These are phyloP conservation scores for Agrypnus murinus DNA, from an alignment of 2,888 invertebrate species.

Conservation along the genomic window DNA sequence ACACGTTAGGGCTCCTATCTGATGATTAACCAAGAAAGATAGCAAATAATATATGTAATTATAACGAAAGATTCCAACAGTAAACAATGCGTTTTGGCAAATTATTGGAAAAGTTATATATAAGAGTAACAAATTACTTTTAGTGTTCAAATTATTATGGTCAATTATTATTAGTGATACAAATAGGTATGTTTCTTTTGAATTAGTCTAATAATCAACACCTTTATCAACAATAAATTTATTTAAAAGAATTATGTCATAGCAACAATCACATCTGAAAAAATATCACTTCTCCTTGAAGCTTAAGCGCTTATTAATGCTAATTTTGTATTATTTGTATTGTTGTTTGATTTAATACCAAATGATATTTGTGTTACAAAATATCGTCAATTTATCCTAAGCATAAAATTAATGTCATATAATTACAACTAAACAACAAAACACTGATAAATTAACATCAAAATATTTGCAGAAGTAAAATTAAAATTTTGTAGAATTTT, in stretches of 20 bases:
- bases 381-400: background rate
- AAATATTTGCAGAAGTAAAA: background rate
- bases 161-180: no score
- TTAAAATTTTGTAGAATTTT: background rate
- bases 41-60: no score
- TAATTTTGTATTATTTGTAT: constrained; percentile 8
- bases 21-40: no score
- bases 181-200: no score
- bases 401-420: background rate
- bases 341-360: constrained; percentile 2
- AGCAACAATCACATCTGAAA: constrained; percentile 26
- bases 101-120: no score
- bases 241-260: constrained; percentile 10
- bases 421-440: constrained; percentile 17
- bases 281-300: constrained; percentile 24
- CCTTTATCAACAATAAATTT: background rate
- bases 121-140: no score
- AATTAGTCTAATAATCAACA: no score
- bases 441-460: constrained; percentile 1
- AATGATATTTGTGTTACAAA: constrained; percentile 1
- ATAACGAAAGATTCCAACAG: no score
- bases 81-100: no score
- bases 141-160: no score
- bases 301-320: constrained; percentile 18
- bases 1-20: no score